These are phyloP conservation scores for Chaetodon auriga DNA, from an alignment of 2,113 vertebrate genomes.

Conservation along the genomic window DNA sequence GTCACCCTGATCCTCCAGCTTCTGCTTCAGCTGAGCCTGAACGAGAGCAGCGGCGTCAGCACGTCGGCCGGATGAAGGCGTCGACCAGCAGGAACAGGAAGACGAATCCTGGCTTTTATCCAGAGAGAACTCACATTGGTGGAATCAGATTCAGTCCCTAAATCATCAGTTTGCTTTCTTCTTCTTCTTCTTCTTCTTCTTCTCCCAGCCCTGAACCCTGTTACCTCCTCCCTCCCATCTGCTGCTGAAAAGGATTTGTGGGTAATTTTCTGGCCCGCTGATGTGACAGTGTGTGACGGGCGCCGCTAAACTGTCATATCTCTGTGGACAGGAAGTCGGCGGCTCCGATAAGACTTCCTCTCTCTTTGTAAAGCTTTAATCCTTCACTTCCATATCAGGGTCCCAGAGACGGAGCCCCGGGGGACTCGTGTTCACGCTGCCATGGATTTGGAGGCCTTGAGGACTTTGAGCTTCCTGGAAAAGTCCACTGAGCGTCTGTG, in stretches of 20 bases:
- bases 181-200: not conserved
- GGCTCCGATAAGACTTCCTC: conserved; percentile 68
- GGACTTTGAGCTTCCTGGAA: conserved; percentile 9
- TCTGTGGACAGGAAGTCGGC: conserved; percentile 66
- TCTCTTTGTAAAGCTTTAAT: conserved; percentile 8
- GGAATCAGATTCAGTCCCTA: not conserved
- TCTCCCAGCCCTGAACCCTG: not conserved
- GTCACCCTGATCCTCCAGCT: too few species aligned
- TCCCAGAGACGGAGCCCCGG: not conserved
- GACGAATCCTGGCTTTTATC: too few species aligned
- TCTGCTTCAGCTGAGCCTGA: not conserved
- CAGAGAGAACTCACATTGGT: not conserved
- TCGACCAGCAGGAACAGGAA: too few species aligned
- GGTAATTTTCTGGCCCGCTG: conserved; percentile 74
- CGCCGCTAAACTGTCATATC: conserved; percentile 68
- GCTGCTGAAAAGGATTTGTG: conserved; percentile 59
- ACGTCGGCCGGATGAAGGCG: too few species aligned
- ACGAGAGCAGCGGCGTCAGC: too few species aligned
- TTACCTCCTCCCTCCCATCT: conserved; percentile 53
- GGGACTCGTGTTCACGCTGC: conserved; percentile 3
- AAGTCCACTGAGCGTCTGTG: not conserved
- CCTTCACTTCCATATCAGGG: not conserved
- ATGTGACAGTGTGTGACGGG: conserved; percentile 69
- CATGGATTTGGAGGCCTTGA: not conserved
- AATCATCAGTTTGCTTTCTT: not conserved